Evolutionary conservation across 92 coral and sea anemone species (phyloP), one percentile per base, ranked within the genome.

Genomic region (Phenganax stokvisi): DNA sequence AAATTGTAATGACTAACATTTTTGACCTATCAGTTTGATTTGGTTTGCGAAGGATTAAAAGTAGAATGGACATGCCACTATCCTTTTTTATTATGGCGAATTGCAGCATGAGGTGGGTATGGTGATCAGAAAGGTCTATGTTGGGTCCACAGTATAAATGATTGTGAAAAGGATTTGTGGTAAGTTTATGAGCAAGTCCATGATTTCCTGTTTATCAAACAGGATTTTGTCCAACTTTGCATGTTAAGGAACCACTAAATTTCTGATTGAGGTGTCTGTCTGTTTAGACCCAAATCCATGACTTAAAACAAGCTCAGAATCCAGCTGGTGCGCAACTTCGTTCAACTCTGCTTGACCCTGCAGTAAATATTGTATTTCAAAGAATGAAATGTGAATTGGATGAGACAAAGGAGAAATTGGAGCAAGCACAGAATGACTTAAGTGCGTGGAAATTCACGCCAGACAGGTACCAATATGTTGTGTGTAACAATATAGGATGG

Each of bases 401-500:
- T 82, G 92, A 91, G 57, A 89, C 96, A 51, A 94, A 94, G 74
- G 98, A 89, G 80, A 94, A 94, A 83, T 80, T 94, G 78, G 98
- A 94, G 63, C 98, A 94, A 76, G 98, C 98, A 56, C 98, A 94
- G 80, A 92, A 92, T 90, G 97, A 94, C 57, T 88, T 94, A 69
- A 92, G 94, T 75, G 98, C 97, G 20, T 94, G 98, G 98, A 92
- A 94, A 77, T 94, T 94, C 76, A 94, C 98, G 51, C 97, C 98
- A 12, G 98, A 94, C 89, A 94, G 98, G 98, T 94, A 92, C 80
- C 51, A 55, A 44, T 70, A 61, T 77, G 51, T 20, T 57, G 11
- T 25, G 12, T 7, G 9, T 20, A 10, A 30, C 52, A 55, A 6
- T 52, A 10, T 12, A 65, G 28, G 71, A 17, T 20, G 25, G 25